Percentiles rank a stretch among this genome's conserved stretches.
These are phyloP conservation scores for Anastrepha obliqua DNA, from an alignment of 1,140 invertebrate species.

Conservation along the genomic window DNA sequence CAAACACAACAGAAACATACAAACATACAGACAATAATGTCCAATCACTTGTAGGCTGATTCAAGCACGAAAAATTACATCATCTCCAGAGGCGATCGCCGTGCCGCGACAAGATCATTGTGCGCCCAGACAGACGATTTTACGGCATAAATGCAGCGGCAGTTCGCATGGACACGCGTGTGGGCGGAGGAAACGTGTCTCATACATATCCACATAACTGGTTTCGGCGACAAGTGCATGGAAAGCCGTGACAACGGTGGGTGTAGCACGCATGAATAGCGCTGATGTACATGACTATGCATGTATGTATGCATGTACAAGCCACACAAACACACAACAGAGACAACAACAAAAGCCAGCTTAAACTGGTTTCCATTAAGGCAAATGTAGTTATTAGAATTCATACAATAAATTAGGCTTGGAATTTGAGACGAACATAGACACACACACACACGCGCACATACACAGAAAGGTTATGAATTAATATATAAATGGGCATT, in stretches of 20 bases:
- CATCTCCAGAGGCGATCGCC: background rate
- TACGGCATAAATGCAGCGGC: background rate
- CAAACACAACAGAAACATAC: background rate
- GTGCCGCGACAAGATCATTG: background rate
- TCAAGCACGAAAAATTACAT: conserved; percentile 41
- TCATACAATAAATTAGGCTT: conserved; percentile 35
- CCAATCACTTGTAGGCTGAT: conserved; percentile 30
- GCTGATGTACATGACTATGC: background rate
- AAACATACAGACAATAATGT: background rate
- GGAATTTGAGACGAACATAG: background rate
- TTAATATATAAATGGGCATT: background rate
- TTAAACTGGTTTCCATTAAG: conserved; percentile 40
- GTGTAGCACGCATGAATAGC: no score
- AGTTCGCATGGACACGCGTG: background rate
- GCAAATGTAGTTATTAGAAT: conserved; percentile 10
- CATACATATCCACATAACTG: background rate
- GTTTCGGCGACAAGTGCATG: conserved; percentile 24
- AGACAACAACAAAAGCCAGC: conserved; percentile 3
- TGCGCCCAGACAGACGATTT: background rate
- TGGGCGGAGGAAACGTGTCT: conserved; percentile 19
- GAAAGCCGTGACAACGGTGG: background rate
- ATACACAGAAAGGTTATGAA: background rate
- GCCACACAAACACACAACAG: background rate
- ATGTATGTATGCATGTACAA: no score
- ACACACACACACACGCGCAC: background rate